Percentiles rank a stretch among this genome's conserved stretches.
Conservation (phyloP, 2,113 vertebrate species). For the Hyla sarda region DNA sequence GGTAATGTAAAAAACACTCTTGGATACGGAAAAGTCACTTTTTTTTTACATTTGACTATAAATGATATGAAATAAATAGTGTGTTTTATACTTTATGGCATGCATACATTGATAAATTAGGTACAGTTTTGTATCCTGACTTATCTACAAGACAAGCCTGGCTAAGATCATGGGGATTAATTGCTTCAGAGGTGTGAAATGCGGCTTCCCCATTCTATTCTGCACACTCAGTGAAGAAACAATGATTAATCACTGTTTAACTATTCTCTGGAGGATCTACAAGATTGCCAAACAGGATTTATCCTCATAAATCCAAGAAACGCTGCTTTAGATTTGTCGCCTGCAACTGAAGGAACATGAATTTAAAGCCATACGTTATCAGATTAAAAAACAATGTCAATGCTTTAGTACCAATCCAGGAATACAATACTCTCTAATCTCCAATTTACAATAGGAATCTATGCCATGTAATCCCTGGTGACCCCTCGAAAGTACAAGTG, state of each 20-base stretch:
- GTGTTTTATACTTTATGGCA: constrained; percentile 99
- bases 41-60: constrained; percentile 97
- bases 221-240: constrained; percentile 96
- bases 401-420: constrained; percentile 78
- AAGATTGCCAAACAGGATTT: constrained; percentile 98
- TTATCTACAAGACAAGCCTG: constrained; percentile 99
- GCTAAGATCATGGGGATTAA: constrained; percentile 99
- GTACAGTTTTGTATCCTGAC: constrained; percentile 97
- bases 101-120: constrained; percentile 99
- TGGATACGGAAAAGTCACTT: constrained; percentile 97
- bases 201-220: constrained; percentile 96
- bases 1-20: constrained; percentile 97
- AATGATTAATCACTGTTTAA: constrained; percentile 99
- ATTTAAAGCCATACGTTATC: constrained; percentile 98
- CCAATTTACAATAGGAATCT: constrained; percentile 67
- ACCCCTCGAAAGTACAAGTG: neutral
- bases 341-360: constrained; percentile 89
- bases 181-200: constrained; percentile 99
- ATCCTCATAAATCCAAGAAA: constrained; percentile 96
- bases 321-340: constrained; percentile 93
- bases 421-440: constrained; percentile 71
- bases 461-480: constrained; percentile 52
- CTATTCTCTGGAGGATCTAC: constrained; percentile 96
- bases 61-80: constrained; percentile 99
- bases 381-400: constrained; percentile 94